Evolutionary conservation across 2,888 invertebrate genomes (phyloP), one percentile per base, ranked within the genome.

Genomic region (Lycophotia porphyrea): DNA sequence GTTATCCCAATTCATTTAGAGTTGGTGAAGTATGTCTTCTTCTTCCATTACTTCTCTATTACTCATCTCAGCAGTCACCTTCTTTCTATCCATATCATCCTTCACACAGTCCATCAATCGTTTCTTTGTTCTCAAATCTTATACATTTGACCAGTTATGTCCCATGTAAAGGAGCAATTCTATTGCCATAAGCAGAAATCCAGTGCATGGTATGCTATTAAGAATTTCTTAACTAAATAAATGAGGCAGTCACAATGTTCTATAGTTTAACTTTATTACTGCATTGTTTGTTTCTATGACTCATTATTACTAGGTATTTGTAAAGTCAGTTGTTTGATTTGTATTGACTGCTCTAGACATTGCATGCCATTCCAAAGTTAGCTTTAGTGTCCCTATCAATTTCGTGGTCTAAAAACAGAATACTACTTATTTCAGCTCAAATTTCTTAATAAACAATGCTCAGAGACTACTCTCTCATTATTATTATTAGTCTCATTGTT

Each of bases 341-440:
- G 21, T 42, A 1, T 21, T 15, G 42, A 42, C 5, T 34, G 31
- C 47, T 31, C 18, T 39, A 72, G 74, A 80, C 67, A 80, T 80
- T 80, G 67, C 72, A 78, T 80, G 73, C 11, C 15, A 60, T 71
- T 24, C 27, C 15, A 39, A 44, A 24, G 8, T 60, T 80, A 49
- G 34, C 64, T 58, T n/a, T n/a, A n/a, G n/a, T n/a, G n/a, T n/a
- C n/a, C n/a, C n/a, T n/a, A n/a, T n/a, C n/a, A n/a, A n/a, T n/a
- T n/a, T n/a, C n/a, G n/a, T n/a, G n/a, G n/a, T n/a, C n/a, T n/a
- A n/a, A n/a, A n/a, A n/a, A n/a, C n/a, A n/a, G n/a, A n/a, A n/a
- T n/a, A n/a, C n/a, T n/a, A n/a, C n/a, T n/a, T n/a, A n/a, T n/a
- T n/a, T n/a, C n/a, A n/a, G n/a, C n/a, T n/a, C n/a, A n/a, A n/a